phyloP scores from a whole-genome alignment of 2,888 invertebrate species.

The Scaeva pyrastri region DNA sequence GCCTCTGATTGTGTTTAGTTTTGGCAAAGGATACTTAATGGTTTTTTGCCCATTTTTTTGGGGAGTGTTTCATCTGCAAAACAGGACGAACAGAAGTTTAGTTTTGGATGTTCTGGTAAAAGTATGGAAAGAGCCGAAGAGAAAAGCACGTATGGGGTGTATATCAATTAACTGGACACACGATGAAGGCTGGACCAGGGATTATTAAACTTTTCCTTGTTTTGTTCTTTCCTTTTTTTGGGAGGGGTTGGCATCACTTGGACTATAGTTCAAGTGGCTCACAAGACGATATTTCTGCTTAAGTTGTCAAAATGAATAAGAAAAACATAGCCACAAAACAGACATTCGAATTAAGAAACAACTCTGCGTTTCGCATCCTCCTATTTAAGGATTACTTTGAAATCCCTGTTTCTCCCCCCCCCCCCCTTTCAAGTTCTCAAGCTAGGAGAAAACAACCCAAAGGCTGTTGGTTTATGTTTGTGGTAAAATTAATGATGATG shows the following conservation, averaged over 20 bases:
- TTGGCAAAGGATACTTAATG: slow-evolving; percentile 50
- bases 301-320: slow-evolving; percentile 17
- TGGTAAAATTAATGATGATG: slow-evolving; percentile 61
- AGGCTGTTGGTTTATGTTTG: background rate
- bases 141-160: slow-evolving; percentile 45
- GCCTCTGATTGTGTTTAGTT: slow-evolving; percentile 31
- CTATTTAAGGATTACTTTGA: background rate
- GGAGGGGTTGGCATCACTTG: slow-evolving; percentile 6
- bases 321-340: background rate
- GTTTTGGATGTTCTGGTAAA: background rate
- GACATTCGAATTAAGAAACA: background rate
- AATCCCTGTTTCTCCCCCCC: background rate
- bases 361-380: background rate
- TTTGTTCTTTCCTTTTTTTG: background rate
- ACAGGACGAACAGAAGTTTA: slow-evolving; percentile 47
- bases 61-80: slow-evolving; percentile 30
- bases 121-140: background rate
- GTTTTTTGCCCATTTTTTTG: slow-evolving; percentile 20
- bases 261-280: background rate
- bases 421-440: background rate
- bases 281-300: background rate
- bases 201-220: slow-evolving; percentile 29
- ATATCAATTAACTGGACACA: slow-evolving; percentile 71
- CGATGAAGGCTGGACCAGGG: slow-evolving; percentile 28
- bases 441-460: background rate